Evolutionary conservation across 2,888 invertebrate genomes (phyloP).

Genomic region (Odontocolon sp.): DNA sequence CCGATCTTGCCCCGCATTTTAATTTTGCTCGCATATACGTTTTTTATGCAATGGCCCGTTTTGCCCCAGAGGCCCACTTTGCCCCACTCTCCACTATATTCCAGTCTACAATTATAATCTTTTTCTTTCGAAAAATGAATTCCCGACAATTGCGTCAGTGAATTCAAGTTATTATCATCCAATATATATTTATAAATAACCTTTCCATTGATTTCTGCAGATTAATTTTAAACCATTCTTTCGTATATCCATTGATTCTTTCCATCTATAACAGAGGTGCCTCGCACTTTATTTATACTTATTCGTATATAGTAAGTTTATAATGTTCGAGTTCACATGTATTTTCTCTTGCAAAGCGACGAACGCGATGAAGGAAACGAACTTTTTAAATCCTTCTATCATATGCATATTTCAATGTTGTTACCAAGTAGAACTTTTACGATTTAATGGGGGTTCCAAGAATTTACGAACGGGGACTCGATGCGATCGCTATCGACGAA

Average conservation of each 20-base stretch:
- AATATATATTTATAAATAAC: no score
- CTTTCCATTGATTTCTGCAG: no score
- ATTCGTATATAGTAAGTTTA: background rate
- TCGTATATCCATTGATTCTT: conserved; percentile 17
- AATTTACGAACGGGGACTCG: conserved; percentile 9
- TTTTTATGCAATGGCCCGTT: no score
- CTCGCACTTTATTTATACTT: conserved; percentile 16
- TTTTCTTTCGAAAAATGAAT: no score
- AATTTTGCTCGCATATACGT: no score
- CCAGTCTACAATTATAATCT: no score
- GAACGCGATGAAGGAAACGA: background rate
- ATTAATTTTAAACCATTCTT: no score
- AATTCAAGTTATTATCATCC: no score
- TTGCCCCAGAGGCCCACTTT: no score
- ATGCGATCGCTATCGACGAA: background rate
- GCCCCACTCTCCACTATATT: no score
- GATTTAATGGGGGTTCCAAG: conserved; percentile 47
- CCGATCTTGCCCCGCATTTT: no score
- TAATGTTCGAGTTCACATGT: conserved; percentile 9
- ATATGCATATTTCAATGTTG: conserved; percentile 53
- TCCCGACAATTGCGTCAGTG: no score
- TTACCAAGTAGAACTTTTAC: conserved; percentile 33
- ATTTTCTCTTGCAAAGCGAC: conserved; percentile 32
- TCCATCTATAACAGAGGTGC: conserved; percentile 9
- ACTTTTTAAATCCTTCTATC: conserved; percentile 45